Evolutionary conservation across 2,797 vertebrate species (phyloP).

Genomic region (Apogon hyalosoma): DNA sequence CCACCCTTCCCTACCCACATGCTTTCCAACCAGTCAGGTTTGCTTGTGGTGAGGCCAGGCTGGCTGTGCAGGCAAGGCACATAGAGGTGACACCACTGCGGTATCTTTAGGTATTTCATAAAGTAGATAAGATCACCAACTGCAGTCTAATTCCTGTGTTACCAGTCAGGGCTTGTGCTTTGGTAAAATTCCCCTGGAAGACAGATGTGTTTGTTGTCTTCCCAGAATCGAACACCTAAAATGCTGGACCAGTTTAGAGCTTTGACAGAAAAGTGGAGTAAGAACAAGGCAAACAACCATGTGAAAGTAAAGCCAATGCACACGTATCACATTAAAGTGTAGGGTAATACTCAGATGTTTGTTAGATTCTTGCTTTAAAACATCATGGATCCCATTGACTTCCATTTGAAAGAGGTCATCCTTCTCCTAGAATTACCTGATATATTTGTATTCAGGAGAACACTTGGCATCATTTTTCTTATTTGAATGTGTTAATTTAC

Average conservation of each 20-base stretch:
- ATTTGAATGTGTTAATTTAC: too few relatives aligned
- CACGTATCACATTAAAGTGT: too few relatives aligned
- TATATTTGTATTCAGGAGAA: too few relatives aligned
- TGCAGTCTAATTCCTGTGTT: constrained; percentile 9
- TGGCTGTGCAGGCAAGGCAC: constrained; percentile 20
- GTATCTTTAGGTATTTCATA: constrained; percentile 32
- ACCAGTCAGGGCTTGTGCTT: constrained; percentile 43
- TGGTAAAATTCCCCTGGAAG: constrained; percentile 24
- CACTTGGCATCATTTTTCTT: too few relatives aligned
- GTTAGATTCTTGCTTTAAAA: too few relatives aligned
- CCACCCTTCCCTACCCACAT: constrained; percentile 41
- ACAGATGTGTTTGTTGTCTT: constrained; percentile 24
- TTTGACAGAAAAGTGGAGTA: constrained; percentile 2
- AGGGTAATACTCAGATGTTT: too few relatives aligned
- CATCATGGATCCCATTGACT: too few relatives aligned
- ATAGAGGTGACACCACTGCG: constrained; percentile 7
- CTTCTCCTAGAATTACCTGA: too few relatives aligned
- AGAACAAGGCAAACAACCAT: too few relatives aligned
- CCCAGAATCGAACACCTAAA: neutral
- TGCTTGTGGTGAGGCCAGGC: constrained; percentile 22
- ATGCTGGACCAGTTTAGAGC: constrained; percentile 9
- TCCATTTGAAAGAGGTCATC: too few relatives aligned
- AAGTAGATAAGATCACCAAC: constrained; percentile 16
- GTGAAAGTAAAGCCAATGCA: too few relatives aligned
- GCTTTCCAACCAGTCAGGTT: constrained; percentile 56